These are phyloP conservation scores for Pangasius sanitwongsei DNA, from an alignment of 2,797 vertebrate genomes.

Conservation along the genomic window DNA sequence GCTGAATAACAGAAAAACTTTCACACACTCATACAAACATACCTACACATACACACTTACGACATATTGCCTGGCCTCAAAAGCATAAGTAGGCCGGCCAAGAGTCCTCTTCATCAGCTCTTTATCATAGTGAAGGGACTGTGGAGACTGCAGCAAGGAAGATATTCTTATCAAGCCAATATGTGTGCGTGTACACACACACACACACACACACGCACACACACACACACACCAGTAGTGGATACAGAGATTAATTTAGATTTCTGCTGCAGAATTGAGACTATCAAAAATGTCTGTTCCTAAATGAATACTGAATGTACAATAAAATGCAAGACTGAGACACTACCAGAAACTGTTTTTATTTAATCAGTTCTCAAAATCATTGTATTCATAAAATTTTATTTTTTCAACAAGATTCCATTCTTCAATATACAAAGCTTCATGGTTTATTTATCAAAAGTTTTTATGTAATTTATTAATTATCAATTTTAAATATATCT, in stretches of 20 bases:
- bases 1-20: constrained; percentile 31
- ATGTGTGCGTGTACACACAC: constrained; percentile 6
- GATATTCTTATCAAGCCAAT: constrained; percentile 70
- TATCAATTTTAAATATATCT: neutral
- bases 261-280: neutral
- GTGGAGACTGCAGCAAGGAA: constrained; percentile 88
- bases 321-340: neutral
- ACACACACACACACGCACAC: constrained; percentile 14
- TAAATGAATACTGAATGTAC: neutral
- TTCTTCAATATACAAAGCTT: neutral
- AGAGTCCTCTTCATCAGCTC: constrained; percentile 98
- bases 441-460: neutral
- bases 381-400: neutral
- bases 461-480: neutral
- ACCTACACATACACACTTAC: constrained; percentile 81
- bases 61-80: constrained; percentile 96
- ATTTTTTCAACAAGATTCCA: neutral
- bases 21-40: constrained; percentile 26
- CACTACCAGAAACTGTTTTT: neutral
- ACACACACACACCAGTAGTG: constrained; percentile 2
- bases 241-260: neutral
- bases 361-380: too few relatives aligned
- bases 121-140: constrained; percentile 92
- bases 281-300: neutral
- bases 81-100: constrained; percentile 93